These are phyloP conservation scores for Helicoverpa armigera DNA, from an alignment of 1,140 invertebrate species.

Conservation along the genomic window DNA sequence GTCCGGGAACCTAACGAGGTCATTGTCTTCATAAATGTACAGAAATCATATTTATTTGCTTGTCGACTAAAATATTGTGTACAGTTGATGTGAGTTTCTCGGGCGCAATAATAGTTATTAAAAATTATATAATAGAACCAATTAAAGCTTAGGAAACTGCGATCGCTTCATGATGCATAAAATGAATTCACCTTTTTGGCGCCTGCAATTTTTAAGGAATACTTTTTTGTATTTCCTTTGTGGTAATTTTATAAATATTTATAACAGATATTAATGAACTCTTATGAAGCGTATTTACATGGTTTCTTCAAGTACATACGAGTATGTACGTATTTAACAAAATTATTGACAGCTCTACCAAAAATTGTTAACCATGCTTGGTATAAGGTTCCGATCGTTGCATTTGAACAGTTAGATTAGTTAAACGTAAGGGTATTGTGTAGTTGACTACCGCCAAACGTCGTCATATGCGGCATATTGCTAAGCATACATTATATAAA, in stretches of 20 bases:
- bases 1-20: no score
- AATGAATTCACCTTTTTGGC: not conserved
- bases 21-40: constrained; percentile 1
- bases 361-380: constrained; percentile 38
- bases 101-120: constrained; percentile 21
- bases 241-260: constrained; percentile 2
- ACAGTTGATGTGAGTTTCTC: constrained; percentile 1
- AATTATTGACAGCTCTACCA: constrained; percentile 45
- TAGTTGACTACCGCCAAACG: constrained; percentile 39
- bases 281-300: constrained; percentile 1
- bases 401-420: constrained; percentile 43
- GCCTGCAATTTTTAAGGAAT: constrained; percentile 7
- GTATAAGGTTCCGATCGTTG: constrained; percentile 43
- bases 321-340: constrained; percentile 33
- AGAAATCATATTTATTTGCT: constrained; percentile 24
- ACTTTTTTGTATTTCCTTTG: not conserved
- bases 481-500: not conserved
- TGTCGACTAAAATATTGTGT: constrained; percentile 17
- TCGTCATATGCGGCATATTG: constrained; percentile 17
- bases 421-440: constrained; percentile 30
- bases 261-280: not conserved
- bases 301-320: constrained; percentile 24
- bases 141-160: constrained; percentile 21
- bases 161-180: constrained; percentile 19
- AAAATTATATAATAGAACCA: constrained; percentile 25